These are phyloP conservation scores for Brachyopa scutellaris DNA, from an alignment of 2,888 invertebrate genomes.

Conservation along the genomic window DNA sequence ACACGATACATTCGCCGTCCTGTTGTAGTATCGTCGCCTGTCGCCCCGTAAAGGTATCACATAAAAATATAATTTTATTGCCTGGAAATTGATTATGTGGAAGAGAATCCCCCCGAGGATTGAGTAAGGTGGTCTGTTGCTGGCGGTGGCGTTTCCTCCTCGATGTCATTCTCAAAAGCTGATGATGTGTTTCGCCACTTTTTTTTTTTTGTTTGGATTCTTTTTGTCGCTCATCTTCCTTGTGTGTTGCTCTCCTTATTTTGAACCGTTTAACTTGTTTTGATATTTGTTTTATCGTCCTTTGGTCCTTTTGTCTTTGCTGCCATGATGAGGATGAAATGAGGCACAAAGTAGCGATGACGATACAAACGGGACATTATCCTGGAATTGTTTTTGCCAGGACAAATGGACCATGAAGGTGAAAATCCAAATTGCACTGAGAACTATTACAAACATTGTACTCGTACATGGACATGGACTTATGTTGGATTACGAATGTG, in stretches of 20 bases:
- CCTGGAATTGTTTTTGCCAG: conserved; percentile 23
- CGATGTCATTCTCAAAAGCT: conserved; percentile 17
- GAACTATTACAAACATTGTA: conserved; percentile 17
- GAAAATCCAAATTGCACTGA: conserved; percentile 51
- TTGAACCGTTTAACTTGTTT: conserved; percentile 9
- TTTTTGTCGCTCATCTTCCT: neutral
- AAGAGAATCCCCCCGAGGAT: conserved; percentile 32
- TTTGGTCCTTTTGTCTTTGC: conserved; percentile 28
- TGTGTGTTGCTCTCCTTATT: neutral
- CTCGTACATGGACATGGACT: too few relatives aligned
- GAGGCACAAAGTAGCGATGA: conserved; percentile 17
- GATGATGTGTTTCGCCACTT: conserved; percentile 45
- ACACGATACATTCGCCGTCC: neutral
- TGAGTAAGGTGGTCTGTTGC: neutral
- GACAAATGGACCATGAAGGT: conserved; percentile 61
- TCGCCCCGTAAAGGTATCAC: conserved; percentile 54
- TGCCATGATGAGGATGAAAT: conserved; percentile 6
- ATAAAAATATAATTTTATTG: conserved; percentile 71
- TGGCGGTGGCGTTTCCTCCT: conserved; percentile 11
- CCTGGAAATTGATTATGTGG: conserved; percentile 67
- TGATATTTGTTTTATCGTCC: conserved; percentile 44
- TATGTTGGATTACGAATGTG: neutral
- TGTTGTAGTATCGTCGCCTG: conserved; percentile 21
- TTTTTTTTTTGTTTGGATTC: neutral
- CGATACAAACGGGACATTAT: conserved; percentile 19